Evolutionary conservation across 1,140 invertebrate species (phyloP).

Genomic region (Euwallacea fornicatus): DNA sequence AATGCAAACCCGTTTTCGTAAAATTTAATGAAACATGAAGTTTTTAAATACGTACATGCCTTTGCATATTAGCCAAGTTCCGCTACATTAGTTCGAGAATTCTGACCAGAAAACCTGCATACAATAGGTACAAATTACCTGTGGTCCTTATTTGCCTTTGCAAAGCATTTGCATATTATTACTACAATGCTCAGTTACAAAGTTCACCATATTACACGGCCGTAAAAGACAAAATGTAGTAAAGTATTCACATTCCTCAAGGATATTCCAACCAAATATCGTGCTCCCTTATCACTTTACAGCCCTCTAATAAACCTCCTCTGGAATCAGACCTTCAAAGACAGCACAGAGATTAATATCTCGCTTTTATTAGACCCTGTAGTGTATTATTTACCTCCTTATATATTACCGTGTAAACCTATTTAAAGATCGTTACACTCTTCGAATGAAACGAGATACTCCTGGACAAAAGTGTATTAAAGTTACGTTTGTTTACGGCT

Average conservation of each 20-base stretch:
- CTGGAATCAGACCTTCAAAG: conserved; percentile 14
- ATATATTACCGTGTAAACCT: conserved; percentile 21
- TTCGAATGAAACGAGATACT: conserved; percentile 16
- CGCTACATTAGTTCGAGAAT: no score
- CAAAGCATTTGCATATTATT: no score
- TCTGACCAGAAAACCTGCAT: no score
- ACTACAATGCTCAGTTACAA: no score
- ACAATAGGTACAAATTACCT: no score
- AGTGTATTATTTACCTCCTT: conserved; percentile 18
- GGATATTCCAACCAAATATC: conserved; percentile 12
- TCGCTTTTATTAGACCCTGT: conserved; percentile 20
- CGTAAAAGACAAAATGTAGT: neutral
- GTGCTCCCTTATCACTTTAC: conserved; percentile 12
- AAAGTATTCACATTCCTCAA: neutral
- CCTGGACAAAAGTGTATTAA: conserved; percentile 23
- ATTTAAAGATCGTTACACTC: conserved; percentile 17
- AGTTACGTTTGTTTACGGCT: conserved; percentile 13
- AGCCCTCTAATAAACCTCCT: conserved; percentile 15
- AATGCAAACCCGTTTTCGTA: no score
- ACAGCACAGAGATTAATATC: conserved; percentile 13
- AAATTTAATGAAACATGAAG: no score
- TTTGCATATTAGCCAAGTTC: no score
- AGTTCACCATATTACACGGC: neutral
- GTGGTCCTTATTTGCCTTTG: no score
- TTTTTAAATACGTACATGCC: no score